phyloP scores from a whole-genome alignment of 2,113 vertebrate genomes.

The Holacanthus passer region DNA sequence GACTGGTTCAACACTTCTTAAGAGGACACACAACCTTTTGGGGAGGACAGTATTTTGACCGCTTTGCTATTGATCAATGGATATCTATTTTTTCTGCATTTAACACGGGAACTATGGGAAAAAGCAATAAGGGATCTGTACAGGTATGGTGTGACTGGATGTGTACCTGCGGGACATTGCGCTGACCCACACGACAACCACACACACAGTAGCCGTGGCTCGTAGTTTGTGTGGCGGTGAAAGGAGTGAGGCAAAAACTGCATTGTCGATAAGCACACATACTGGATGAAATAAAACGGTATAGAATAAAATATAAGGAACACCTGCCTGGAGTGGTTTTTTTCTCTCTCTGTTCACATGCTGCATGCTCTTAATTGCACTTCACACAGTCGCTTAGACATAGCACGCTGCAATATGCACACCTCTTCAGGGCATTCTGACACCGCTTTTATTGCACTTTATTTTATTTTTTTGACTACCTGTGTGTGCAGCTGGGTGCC shows the following conservation, averaged over 20 bases:
- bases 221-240: constrained; percentile 51
- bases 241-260: constrained; percentile 56
- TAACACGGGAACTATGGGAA: constrained; percentile 69
- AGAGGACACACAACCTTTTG: constrained; percentile 66
- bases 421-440: background rate
- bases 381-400: background rate
- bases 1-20: constrained; percentile 65
- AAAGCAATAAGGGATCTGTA: constrained; percentile 85
- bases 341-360: constrained; percentile 1
- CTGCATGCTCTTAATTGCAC: background rate
- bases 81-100: constrained; percentile 81
- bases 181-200: constrained; percentile 50
- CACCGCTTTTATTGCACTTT: background rate
- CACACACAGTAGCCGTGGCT: constrained; percentile 53
- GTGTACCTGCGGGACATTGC: constrained; percentile 57
- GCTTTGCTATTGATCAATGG: constrained; percentile 79
- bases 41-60: constrained; percentile 73
- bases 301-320: constrained; percentile 83
- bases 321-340: constrained; percentile 51
- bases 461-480: background rate
- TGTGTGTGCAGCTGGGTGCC: background rate
- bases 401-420: background rate
- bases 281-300: constrained; percentile 82
- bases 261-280: constrained; percentile 85
- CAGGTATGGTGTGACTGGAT: constrained; percentile 63